Evolutionary conservation across 2,888 invertebrate genomes (phyloP), one percentile per base, ranked within the genome.

Genomic region (Diaperis boleti): DNA sequence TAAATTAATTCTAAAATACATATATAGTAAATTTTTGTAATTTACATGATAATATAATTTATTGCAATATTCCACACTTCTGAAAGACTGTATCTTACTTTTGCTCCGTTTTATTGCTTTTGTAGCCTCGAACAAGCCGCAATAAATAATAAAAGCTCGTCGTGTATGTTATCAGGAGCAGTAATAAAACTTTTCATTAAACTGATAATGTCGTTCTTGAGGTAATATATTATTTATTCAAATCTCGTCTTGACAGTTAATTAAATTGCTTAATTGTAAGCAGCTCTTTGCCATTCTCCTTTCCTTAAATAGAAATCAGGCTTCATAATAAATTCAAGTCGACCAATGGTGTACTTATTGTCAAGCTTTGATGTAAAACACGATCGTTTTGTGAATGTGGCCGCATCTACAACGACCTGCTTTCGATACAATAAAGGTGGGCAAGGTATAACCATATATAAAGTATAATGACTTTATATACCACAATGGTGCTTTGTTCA

Each of bases 401-500:
- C 60, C 52, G 52, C 45, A 59, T 52, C 44, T 54, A 54, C 45
- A 59, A 13, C 52, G 57, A 52, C 39, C 47, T 63, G 63, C 59
- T 63, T 54, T 59, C 61, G 41, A 61, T 61, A 61, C 55, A 18
- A 61, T 41, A 52, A 60, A 60, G 47, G 42, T 61, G 33, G 60
- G 47, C 63, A 63, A 37, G 45, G 54, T 29, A 26, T 22, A 29
- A 17, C 52, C 52, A 60, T 60, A 60, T 44, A 44, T 44, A 59
- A 63, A 45, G 10, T n/a, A 39, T 63, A 59, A 63, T 63, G 59
- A 47, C 47, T 59, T 63, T 39, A 59, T 59, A 63, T 13, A 59
- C 44, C 59, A 45, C 62, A 63, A 63, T 57, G 59, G 45, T 63
- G 22, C 59, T 59, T 63, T 63, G 63, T 63, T 59, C 45, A 63